Conservation (phyloP, 2,888 invertebrate genomes). For the Leptopterna dolabrata region DNA sequence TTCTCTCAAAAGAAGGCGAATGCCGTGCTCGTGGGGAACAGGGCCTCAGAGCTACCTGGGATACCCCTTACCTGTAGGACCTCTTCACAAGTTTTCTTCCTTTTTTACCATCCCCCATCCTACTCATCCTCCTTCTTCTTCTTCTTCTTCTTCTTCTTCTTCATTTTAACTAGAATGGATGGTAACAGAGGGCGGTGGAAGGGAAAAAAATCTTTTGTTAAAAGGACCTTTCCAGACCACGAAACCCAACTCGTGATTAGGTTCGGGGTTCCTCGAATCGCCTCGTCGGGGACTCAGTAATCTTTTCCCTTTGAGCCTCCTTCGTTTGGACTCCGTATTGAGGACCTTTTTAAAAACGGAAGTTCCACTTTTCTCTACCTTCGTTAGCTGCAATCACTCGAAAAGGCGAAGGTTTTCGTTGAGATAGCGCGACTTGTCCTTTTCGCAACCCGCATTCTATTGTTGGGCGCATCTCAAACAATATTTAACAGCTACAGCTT, state of each 20-base stretch:
- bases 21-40: neutral
- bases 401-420: neutral
- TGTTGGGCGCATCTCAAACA: neutral
- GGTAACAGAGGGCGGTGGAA: neutral
- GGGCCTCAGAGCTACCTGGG: constrained; percentile 6
- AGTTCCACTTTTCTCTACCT: neutral
- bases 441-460: neutral
- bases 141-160: neutral
- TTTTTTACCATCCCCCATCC: too few relatives aligned
- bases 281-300: constrained; percentile 34
- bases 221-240: constrained; percentile 52
- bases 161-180: constrained; percentile 3
- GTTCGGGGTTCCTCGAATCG: constrained; percentile 39
- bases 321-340: neutral
- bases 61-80: neutral
- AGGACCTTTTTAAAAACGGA: constrained; percentile 17
- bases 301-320: constrained; percentile 15
- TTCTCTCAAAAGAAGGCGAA: neutral
- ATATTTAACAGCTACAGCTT: neutral
- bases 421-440: neutral
- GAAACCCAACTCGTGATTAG: constrained; percentile 53
- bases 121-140: too few relatives aligned
- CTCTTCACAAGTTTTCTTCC: constrained; percentile 14
- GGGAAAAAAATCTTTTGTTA: constrained; percentile 52
- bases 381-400: neutral